Base-by-base conservation (phyloP, 2,888 invertebrate species). In the Helleia helle region DNA sequence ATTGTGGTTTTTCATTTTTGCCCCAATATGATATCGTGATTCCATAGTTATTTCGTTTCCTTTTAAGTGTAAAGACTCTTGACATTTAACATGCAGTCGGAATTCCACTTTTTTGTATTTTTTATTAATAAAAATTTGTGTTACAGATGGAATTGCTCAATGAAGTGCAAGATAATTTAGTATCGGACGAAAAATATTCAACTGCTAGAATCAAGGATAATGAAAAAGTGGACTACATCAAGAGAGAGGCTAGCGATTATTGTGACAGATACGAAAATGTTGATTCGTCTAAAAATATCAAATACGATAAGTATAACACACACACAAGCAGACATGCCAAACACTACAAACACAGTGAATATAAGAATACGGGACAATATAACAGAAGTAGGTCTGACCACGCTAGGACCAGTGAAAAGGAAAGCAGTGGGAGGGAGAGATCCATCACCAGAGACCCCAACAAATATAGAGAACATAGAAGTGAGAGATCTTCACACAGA, bases 131-230 rank as follows among this genome's bases (percentile, higher is more conserved):
- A n/a, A n/a, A n/a, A n/a, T 34, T 31, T 34, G 36, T 40, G 22
- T 9, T 34, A 34, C 29, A 71, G 72, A 73, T 71, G 72, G 71
- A 71, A 31, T 36, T 63, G 25, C 44, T 40, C 5, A 31, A 17
- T 3, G 46, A 41, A 36, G 13, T 36, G 29, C 31, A 25, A 11
- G 7, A 9, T 12, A 29, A 37, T 25, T 2, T 13, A 3, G 27
- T 42, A 18, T 9, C 8, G 15, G 31, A 17, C 5, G 7, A 17
- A 15, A 5, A 25, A n/a, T 38, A 17, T 31, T 13, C 1, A 7
- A 36, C 4, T 14, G 9, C 4, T 30, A 26, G 17, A 12, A 9
- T 11, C 4, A 29, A 17, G n/a, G 22, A 26, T 15, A 24, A 25
- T 11, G 12, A 37, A 8, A 6, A 37, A 6, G 36, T 18, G 3